Evolutionary conservation across 2,113 vertebrate species (phyloP).

Genomic region (Carlito syrichta): DNA sequence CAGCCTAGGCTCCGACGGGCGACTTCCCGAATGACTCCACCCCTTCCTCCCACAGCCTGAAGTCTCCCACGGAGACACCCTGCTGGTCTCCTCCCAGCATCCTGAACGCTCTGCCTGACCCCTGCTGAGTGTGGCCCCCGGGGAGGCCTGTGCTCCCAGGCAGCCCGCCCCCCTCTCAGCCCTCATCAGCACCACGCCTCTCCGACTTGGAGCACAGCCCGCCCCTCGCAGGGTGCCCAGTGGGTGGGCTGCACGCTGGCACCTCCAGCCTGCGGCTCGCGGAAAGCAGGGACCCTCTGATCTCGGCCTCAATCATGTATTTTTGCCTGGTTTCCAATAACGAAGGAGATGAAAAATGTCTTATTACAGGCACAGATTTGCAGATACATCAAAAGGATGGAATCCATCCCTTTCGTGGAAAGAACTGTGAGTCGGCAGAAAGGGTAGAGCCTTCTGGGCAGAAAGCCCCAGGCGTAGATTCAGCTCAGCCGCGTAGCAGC

Average conservation of each 20-base stretch:
- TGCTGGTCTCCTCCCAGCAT: too few species aligned
- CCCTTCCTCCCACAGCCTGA: not conserved
- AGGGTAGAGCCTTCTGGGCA: not conserved
- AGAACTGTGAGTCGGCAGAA: fast-evolving
- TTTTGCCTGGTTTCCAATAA: not conserved
- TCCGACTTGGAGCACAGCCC: not conserved
- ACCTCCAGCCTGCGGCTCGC: too few species aligned
- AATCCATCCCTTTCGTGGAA: not conserved
- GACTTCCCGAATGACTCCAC: not conserved
- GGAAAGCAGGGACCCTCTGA: not conserved
- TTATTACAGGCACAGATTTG: not conserved
- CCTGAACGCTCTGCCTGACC: not conserved
- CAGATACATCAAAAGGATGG: not conserved
- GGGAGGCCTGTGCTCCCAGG: not conserved
- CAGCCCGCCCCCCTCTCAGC: not conserved
- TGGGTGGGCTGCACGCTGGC: not conserved
- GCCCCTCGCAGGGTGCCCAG: not conserved
- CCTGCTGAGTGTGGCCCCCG: fast-evolving
- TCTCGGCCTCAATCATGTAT: not conserved
- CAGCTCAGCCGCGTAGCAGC: not conserved
- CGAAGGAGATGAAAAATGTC: not conserved
- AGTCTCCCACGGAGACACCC: not conserved
- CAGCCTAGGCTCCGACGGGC: too few species aligned
- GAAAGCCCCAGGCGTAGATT: not conserved
- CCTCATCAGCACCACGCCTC: not conserved